These are phyloP conservation scores for Semibalanus balanoides DNA, from an alignment of 1,140 invertebrate species.

Conservation along the genomic window DNA sequence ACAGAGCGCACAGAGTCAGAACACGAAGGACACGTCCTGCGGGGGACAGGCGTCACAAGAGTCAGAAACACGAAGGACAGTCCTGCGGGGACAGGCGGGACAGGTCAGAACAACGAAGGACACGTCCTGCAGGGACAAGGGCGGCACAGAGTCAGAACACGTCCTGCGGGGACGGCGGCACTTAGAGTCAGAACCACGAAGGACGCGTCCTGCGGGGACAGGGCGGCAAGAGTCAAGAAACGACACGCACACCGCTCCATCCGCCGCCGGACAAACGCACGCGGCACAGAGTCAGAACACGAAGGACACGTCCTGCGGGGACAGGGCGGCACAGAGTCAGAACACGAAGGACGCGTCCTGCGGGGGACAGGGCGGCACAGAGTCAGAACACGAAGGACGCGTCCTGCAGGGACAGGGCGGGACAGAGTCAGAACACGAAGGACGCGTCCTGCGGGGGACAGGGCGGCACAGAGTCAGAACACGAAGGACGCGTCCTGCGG, in stretches of 20 bases:
- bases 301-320: background rate
- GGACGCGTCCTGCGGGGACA: background rate
- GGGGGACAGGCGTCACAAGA: background rate
- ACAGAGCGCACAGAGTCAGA: conserved; percentile 1
- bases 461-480: too few species aligned
- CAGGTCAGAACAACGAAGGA: background rate
- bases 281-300: background rate
- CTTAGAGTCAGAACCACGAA: conserved; percentile 1
- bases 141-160: conserved; percentile 26
- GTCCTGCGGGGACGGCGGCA: conserved; percentile 60
- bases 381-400: conserved; percentile 4
- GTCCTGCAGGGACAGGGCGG: background rate
- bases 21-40: background rate
- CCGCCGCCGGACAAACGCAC: too few species aligned
- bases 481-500: too few species aligned
- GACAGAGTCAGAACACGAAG: background rate
- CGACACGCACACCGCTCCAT: too few species aligned
- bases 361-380: conserved; percentile 50
- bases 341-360: too few species aligned
- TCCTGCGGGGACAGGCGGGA: too few species aligned
- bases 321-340: too few species aligned
- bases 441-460: background rate
- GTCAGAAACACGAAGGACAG: too few species aligned
- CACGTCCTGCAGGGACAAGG: conserved; percentile 42
- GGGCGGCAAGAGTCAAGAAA: background rate